These are phyloP conservation scores for Pangasianodon hypophthalmus DNA, from an alignment of 2,113 vertebrate genomes.

Conservation along the genomic window DNA sequence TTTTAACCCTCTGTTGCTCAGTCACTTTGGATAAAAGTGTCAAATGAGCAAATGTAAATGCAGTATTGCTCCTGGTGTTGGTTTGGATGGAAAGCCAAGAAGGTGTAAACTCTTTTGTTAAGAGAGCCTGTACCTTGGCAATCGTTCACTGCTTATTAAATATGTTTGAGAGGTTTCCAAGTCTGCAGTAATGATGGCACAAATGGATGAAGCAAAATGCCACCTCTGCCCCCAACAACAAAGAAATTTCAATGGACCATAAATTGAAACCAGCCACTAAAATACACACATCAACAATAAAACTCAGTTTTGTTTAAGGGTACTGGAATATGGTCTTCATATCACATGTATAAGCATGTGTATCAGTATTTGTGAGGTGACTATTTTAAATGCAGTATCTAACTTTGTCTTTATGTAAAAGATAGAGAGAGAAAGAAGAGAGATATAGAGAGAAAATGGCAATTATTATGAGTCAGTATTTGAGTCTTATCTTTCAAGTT, in stretches of 20 bases:
- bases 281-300: neutral
- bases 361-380: neutral
- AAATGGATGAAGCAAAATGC: slow-evolving; percentile 2
- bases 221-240: neutral
- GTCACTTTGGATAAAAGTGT: neutral
- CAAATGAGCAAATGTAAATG: neutral
- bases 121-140: neutral
- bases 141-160: neutral
- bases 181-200: neutral
- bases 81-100: neutral
- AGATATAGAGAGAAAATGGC: neutral
- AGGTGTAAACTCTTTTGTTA: neutral
- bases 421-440: neutral
- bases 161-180: slow-evolving; percentile 6
- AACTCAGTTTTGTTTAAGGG: neutral
- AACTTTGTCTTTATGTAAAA: neutral
- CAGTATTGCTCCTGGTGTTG: neutral
- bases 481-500: neutral
- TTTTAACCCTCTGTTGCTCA: neutral
- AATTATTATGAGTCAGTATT: neutral
- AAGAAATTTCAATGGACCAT: neutral
- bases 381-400: neutral
- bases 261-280: neutral
- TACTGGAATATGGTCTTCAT: neutral
- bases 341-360: neutral